Percentiles rank a stretch among this genome's conserved stretches.
Evolutionary conservation across 2,113 vertebrate species (phyloP).

Genomic region (Potamarius usumacintae): DNA sequence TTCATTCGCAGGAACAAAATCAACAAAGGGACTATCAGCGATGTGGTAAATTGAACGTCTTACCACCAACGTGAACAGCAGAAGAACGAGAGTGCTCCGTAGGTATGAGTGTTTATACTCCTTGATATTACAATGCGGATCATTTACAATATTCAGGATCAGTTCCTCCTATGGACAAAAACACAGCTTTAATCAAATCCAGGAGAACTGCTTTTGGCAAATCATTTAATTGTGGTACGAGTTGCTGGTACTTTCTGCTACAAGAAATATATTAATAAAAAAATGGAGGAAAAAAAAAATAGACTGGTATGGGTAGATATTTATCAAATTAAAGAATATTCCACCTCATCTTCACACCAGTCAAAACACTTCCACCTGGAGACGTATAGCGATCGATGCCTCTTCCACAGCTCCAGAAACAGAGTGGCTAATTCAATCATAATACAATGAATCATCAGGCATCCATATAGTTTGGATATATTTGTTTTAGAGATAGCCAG

Average conservation of each 20-base stretch:
- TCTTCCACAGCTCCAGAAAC: slow-evolving; percentile 93
- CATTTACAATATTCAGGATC: slow-evolving; percentile 78
- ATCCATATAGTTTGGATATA: not conserved
- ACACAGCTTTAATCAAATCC: not conserved
- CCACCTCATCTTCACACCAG: slow-evolving; percentile 92
- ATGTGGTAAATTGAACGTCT: slow-evolving; percentile 31
- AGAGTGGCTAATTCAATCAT: slow-evolving; percentile 78
- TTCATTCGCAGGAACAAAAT: slow-evolving; percentile 21
- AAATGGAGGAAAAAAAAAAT: not conserved
- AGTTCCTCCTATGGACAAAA: slow-evolving; percentile 82
- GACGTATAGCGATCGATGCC: slow-evolving; percentile 74
- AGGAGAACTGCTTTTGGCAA: not conserved
- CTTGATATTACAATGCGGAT: slow-evolving; percentile 59
- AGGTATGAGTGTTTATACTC: slow-evolving; percentile 79
- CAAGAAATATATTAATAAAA: not conserved
- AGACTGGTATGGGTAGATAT: not conserved
- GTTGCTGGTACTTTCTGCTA: not conserved
- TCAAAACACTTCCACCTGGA: slow-evolving; percentile 79
- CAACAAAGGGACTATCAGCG: not conserved
- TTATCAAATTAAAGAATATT: not conserved
- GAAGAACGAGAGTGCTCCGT: slow-evolving; percentile 72
- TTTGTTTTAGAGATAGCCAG: not conserved
- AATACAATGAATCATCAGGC: not conserved
- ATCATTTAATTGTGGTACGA: not conserved
- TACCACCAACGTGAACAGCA: slow-evolving; percentile 82